Percentiles rank a stretch among this genome's conserved stretches.
These are phyloP conservation scores for Thysanoteuthis rhombus DNA, from an alignment of 2,888 invertebrate genomes.

Conservation along the genomic window DNA sequence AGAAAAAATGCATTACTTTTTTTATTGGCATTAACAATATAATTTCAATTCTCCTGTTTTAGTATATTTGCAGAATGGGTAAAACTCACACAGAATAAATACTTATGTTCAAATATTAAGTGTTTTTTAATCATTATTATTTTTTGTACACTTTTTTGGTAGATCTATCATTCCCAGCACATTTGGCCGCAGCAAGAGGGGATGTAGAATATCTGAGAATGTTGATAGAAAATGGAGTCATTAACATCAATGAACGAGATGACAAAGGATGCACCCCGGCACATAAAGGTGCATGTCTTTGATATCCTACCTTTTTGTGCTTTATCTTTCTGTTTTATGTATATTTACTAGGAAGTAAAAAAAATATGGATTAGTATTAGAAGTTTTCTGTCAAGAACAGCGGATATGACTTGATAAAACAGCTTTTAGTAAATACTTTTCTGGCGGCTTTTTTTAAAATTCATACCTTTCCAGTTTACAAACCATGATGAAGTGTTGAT, in stretches of 20 bases:
- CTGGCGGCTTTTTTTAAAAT: too few relatives aligned
- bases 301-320: not conserved
- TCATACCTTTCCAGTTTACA: too few relatives aligned
- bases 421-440: too few relatives aligned
- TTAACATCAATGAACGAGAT: slow-evolving; percentile 68
- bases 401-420: too few relatives aligned
- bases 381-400: too few relatives aligned
- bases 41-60: too few relatives aligned
- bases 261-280: slow-evolving; percentile 67
- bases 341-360: not conserved
- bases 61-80: not conserved
- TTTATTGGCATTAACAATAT: too few relatives aligned
- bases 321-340: too few relatives aligned
- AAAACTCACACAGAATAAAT: not conserved
- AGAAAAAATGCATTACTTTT: too few relatives aligned
- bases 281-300: slow-evolving; percentile 64
- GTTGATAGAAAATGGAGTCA: slow-evolving; percentile 68
- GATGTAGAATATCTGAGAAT: slow-evolving; percentile 66
- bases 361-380: too few relatives aligned
- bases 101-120: too few relatives aligned
- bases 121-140: not conserved
- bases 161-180: slow-evolving; percentile 69
- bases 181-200: slow-evolving; percentile 67
- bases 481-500: too few relatives aligned
- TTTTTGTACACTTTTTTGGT: slow-evolving; percentile 23